Conservation (phyloP, 2,797 vertebrate species). For the Gallinago nigripennis region DNA sequence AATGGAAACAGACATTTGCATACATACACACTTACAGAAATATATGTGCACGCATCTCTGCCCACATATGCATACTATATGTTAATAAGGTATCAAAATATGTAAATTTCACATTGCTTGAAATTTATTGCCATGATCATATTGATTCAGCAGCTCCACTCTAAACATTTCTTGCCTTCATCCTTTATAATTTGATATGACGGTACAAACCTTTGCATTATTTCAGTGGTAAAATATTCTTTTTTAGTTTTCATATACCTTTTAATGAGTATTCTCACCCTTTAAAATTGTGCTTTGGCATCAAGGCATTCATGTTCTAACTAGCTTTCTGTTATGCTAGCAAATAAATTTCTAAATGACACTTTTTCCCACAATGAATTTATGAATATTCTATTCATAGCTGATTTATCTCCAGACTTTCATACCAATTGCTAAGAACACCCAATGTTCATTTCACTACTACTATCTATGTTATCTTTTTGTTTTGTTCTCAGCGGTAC, state of each 20-base stretch:
- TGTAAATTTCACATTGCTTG: background rate
- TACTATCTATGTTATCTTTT: background rate
- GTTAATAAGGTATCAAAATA: background rate
- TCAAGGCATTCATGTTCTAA: background rate
- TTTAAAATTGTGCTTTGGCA: background rate
- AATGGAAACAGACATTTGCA: background rate
- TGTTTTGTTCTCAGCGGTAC: background rate
- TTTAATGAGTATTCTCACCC: background rate
- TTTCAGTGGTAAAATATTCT: background rate
- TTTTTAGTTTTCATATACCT: background rate
- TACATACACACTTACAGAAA: background rate
- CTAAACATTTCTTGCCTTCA: background rate
- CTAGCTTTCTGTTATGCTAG: background rate
- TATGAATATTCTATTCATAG: background rate
- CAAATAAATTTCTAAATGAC: background rate
- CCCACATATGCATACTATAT: background rate
- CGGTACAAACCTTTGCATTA: background rate
- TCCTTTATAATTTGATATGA: background rate
- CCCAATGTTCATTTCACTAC: rapidly evolving
- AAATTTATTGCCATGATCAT: background rate
- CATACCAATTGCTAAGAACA: background rate
- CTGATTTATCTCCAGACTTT: background rate
- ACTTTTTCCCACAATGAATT: background rate
- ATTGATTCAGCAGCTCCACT: background rate
- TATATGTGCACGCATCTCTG: background rate